phyloP scores from a whole-genome alignment of 2,113 vertebrate genomes.

The Alosa alosa region DNA sequence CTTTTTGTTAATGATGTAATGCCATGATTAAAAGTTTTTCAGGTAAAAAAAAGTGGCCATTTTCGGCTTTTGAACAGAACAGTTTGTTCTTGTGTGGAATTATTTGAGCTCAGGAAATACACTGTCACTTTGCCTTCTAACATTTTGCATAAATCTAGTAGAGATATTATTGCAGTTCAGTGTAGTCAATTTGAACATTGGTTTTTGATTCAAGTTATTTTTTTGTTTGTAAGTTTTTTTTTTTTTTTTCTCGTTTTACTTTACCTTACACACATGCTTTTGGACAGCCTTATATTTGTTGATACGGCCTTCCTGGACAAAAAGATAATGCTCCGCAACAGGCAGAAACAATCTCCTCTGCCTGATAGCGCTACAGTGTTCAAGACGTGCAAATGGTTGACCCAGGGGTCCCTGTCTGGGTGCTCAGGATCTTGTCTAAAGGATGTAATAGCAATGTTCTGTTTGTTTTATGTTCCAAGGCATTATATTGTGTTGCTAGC shows the following conservation, averaged over 20 bases:
- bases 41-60: not conserved
- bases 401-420: conserved; percentile 31
- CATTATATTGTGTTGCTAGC: conserved; percentile 91
- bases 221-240: too few relatives aligned
- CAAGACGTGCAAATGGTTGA: not conserved
- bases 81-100: not conserved
- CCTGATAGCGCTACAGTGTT: not conserved
- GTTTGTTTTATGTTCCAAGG: conserved; percentile 82
- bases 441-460: conserved; percentile 63
- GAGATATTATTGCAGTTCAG: not conserved
- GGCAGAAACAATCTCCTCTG: not conserved
- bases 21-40: not conserved
- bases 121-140: not conserved
- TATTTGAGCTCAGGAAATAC: not conserved
- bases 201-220: not conserved
- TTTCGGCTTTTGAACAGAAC: not conserved
- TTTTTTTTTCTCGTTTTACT: not conserved
- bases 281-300: not conserved
- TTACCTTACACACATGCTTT: not conserved
- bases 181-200: not conserved
- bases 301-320: not conserved
- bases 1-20: not conserved
- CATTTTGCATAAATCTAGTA: not conserved
- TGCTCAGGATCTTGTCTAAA: conserved; percentile 42
- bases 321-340: not conserved